Conservation (phyloP, 2,797 vertebrate genomes). For the Pseudochirops corinnae region DNA sequence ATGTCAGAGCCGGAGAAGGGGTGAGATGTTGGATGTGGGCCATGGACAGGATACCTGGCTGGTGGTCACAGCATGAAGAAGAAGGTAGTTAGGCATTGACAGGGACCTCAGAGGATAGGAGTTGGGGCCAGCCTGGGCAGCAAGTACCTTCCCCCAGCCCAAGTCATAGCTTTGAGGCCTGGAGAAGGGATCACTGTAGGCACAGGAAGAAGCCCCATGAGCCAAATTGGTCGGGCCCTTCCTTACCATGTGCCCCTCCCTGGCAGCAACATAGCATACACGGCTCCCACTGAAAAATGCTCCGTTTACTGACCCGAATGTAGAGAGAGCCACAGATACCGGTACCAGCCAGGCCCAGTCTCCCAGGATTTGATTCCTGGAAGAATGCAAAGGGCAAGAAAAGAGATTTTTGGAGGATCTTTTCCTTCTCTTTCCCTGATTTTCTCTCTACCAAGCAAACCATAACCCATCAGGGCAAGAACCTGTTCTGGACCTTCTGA, state of each 20-base stretch:
- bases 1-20: slow-evolving; percentile 91
- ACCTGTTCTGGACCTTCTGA: background rate
- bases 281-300: slow-evolving; percentile 91
- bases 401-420: background rate
- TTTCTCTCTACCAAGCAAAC: no score
- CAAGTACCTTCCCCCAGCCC: background rate
- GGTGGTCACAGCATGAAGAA: slow-evolving; percentile 64
- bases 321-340: slow-evolving; percentile 90
- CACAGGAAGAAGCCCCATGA: background rate
- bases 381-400: background rate
- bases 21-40: slow-evolving; percentile 89
- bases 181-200: background rate
- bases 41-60: slow-evolving; percentile 93
- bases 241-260: slow-evolving; percentile 94
- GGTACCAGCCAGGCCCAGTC: slow-evolving; percentile 94
- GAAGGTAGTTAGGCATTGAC: rapidly evolving
- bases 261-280: slow-evolving; percentile 91
- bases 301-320: slow-evolving; percentile 91
- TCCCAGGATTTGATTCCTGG: slow-evolving; percentile 92
- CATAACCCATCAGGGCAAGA: background rate
- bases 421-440: background rate
- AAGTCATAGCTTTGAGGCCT: no score
- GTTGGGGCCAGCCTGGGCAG: background rate
- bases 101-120: background rate
- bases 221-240: background rate